phyloP scores from a whole-genome alignment of 2,113 vertebrate genomes.

The Scomber colias region DNA sequence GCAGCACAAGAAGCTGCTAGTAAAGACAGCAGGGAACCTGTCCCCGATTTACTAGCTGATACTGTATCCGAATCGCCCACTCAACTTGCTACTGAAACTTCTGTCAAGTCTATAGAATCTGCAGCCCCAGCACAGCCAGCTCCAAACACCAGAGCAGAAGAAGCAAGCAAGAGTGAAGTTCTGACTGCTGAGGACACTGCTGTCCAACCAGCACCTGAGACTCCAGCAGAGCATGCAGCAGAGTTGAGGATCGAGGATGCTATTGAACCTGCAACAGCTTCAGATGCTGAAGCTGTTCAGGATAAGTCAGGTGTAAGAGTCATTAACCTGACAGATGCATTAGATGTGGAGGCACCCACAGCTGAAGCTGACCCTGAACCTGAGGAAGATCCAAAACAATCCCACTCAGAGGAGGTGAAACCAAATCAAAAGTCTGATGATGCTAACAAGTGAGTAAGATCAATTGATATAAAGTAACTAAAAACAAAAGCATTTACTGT shows the following conservation, averaged over 20 bases:
- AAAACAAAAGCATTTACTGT: neutral
- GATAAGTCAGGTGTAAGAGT: neutral
- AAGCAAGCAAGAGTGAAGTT: constrained; percentile 1
- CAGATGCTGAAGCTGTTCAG: constrained; percentile 10
- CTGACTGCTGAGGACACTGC: neutral
- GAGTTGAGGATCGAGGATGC: constrained; percentile 25
- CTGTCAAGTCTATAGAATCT: neutral
- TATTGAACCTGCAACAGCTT: neutral
- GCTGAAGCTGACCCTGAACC: constrained; percentile 25
- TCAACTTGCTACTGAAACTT: neutral
- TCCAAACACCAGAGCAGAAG: constrained; percentile 4
- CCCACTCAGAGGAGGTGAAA: constrained; percentile 7
- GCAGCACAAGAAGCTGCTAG: neutral
- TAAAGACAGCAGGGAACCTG: neutral
- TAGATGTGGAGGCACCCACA: constrained; percentile 11
- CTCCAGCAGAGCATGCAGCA: neutral
- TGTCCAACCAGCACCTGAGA: constrained; percentile 5
- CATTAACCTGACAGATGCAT: constrained; percentile 35
- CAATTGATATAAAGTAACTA: too few species aligned
- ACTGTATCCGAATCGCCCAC: neutral
- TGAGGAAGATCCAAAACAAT: constrained; percentile 21
- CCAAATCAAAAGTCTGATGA: constrained; percentile 16
- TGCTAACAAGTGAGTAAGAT: constrained; percentile 35
- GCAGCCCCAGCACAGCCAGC: neutral
- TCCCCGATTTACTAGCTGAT: neutral